Evolutionary conservation across 1,140 invertebrate genomes (phyloP).

Genomic region (Sarcophaga bullata): DNA sequence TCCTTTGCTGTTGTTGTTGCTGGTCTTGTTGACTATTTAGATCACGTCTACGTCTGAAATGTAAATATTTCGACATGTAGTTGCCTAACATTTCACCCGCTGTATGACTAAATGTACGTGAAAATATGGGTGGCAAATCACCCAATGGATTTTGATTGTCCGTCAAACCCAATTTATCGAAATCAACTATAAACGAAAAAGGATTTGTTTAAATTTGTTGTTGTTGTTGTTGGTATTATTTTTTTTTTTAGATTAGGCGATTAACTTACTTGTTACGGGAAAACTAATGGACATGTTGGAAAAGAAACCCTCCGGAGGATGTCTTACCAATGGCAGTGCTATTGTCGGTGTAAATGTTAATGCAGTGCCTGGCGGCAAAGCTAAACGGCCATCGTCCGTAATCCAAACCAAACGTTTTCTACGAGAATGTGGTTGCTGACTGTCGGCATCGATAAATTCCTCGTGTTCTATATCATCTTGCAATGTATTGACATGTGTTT

Average conservation of each 20-base stretch:
- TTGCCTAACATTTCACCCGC: slow-evolving; percentile 74
- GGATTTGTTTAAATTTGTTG: not conserved
- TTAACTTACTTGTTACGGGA: slow-evolving; percentile 84
- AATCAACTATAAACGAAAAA: slow-evolving; percentile 73
- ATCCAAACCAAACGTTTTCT: slow-evolving; percentile 85
- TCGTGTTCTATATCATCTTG: slow-evolving; percentile 45
- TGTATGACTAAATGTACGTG: slow-evolving; percentile 75
- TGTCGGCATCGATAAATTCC: slow-evolving; percentile 41
- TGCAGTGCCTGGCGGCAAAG: slow-evolving; percentile 81
- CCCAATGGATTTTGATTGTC: slow-evolving; percentile 88
- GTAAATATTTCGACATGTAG: slow-evolving; percentile 77
- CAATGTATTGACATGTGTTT: slow-evolving; percentile 38
- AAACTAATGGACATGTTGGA: slow-evolving; percentile 86
- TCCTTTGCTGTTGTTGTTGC: slow-evolving; percentile 49
- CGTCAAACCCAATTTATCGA: slow-evolving; percentile 83
- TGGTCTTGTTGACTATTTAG: slow-evolving; percentile 51
- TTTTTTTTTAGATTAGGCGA: not conserved
- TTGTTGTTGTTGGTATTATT: too few relatives aligned
- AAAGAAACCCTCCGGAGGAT: slow-evolving; percentile 84
- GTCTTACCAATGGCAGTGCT: slow-evolving; percentile 82
- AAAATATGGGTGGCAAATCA: slow-evolving; percentile 77
- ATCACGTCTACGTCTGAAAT: slow-evolving; percentile 70
- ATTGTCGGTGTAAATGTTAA: slow-evolving; percentile 83
- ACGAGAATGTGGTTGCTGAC: slow-evolving; percentile 71
- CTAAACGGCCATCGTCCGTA: slow-evolving; percentile 82